Percentiles rank a stretch among this genome's conserved stretches.
Evolutionary conservation across 1,140 invertebrate genomes (phyloP).

Genomic region (Drosophila mauritiana): DNA sequence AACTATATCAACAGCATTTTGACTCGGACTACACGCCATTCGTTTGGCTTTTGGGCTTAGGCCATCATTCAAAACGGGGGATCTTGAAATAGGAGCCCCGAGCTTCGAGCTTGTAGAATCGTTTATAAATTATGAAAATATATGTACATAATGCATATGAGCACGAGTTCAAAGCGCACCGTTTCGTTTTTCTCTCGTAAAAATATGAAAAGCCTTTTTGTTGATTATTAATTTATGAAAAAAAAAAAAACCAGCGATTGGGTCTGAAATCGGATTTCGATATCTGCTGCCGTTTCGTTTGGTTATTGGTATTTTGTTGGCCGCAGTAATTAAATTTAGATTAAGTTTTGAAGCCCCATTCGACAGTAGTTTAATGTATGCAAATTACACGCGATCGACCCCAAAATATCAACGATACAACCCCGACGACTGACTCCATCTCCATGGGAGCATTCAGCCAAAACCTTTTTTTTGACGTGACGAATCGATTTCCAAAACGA

Average conservation of each 20-base stretch:
- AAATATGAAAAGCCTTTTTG: constrained; percentile 79
- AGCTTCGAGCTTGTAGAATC: constrained; percentile 59
- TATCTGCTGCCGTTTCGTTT: constrained; percentile 45
- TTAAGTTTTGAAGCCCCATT: constrained; percentile 65
- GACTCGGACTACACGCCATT: constrained; percentile 29
- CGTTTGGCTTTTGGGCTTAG: constrained; percentile 53
- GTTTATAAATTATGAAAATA: constrained; percentile 82
- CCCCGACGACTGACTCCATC: constrained; percentile 36
- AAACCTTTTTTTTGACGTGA: constrained; percentile 59
- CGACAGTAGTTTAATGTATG: constrained; percentile 81
- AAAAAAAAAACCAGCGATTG: constrained; percentile 34
- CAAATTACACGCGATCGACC: constrained; percentile 71
- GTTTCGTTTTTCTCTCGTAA: constrained; percentile 39
- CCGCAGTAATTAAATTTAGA: constrained; percentile 82
- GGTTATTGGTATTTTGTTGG: constrained; percentile 52
- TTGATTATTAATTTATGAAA: constrained; percentile 81
- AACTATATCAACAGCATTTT: constrained; percentile 75
- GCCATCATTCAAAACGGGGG: constrained; percentile 72
- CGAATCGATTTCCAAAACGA: constrained; percentile 76
- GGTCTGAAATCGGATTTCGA: constrained; percentile 46
- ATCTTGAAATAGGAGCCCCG: constrained; percentile 60
- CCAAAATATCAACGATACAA: constrained; percentile 13
- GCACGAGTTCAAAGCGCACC: constrained; percentile 73
- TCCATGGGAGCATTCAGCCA: constrained; percentile 34
- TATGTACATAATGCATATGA: constrained; percentile 78